Percentiles rank a stretch among this genome's conserved stretches.
phyloP scores from a whole-genome alignment of 2,113 vertebrate genomes.

The Bungarus multicinctus region DNA sequence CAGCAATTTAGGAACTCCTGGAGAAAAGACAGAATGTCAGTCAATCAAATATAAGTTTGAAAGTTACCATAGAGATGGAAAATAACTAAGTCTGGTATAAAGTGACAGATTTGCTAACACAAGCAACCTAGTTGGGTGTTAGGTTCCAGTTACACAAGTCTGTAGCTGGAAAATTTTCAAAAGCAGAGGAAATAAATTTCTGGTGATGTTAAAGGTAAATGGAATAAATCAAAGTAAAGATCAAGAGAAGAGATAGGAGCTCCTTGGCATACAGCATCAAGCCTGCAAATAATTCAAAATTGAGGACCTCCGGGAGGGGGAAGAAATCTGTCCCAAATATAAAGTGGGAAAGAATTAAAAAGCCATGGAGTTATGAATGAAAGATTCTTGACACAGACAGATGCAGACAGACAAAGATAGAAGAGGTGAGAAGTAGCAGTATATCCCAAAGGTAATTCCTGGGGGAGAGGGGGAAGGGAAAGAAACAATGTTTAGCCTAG shows the following conservation, averaged over 20 bases:
- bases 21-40: not conserved
- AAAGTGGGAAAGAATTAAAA: not conserved
- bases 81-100: not conserved
- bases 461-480: accelerated
- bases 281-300: not conserved
- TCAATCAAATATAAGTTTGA: not conserved
- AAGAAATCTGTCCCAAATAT: not conserved
- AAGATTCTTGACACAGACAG: not conserved
- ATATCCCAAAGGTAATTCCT: not conserved
- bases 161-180: not conserved
- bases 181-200: not conserved
- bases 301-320: not conserved
- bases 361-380: not conserved
- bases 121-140: not conserved
- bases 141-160: not conserved
- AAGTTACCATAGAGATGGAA: not conserved
- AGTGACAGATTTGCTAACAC: not conserved
- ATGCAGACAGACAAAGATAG: not conserved
- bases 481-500: not conserved
- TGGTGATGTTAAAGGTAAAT: not conserved
- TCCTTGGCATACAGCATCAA: not conserved
- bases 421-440: not conserved
- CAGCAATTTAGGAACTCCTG: not conserved
- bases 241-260: not conserved
- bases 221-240: not conserved